phyloP scores from a whole-genome alignment of 2,113 vertebrate species.

The Morone saxatilis region DNA sequence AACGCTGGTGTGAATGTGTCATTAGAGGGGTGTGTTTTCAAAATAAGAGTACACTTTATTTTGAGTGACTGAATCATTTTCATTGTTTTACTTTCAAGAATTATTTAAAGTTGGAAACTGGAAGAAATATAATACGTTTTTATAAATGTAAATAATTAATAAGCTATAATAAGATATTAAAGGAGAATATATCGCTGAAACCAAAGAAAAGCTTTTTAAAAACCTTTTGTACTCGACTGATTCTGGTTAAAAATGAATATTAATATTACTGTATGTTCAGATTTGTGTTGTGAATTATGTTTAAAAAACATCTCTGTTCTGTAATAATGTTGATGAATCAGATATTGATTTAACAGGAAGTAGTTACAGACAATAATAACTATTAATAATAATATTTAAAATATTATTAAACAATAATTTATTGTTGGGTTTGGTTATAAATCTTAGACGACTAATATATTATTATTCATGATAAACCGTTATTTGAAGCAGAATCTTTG shows the following conservation, averaged over 20 bases:
- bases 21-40: not conserved
- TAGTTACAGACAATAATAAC: not conserved
- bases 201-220: not conserved
- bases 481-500: not conserved
- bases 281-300: not conserved
- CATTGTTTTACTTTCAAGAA: not conserved
- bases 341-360: not conserved
- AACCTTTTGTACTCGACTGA: not conserved
- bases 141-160: not conserved
- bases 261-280: not conserved
- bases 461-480: not conserved
- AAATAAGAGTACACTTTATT: constrained; percentile 5
- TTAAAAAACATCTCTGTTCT: not conserved
- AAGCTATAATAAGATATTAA: not conserved
- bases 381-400: too few species aligned
- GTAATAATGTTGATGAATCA: not conserved
- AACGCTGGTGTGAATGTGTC: too few species aligned
- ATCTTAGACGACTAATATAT: not conserved
- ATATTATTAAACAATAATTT: constrained; percentile 1
- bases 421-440: not conserved
- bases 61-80: not conserved
- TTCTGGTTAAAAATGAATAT: not conserved
- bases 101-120: not conserved
- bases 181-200: not conserved
- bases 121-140: not conserved